These are phyloP conservation scores for Ctenopoma kingsleyae DNA, from an alignment of 2,797 vertebrate species.

Conservation along the genomic window DNA sequence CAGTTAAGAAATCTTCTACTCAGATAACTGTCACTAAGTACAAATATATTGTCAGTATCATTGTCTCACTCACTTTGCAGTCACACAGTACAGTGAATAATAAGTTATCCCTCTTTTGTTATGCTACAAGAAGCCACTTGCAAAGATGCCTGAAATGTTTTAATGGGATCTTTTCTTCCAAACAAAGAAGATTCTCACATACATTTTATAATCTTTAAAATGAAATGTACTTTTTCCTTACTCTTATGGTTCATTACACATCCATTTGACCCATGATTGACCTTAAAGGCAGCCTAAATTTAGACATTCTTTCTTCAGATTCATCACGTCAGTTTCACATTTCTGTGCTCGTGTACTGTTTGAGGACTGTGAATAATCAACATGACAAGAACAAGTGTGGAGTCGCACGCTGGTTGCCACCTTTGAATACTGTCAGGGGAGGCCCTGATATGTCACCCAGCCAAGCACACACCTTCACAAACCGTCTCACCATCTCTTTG, in stretches of 20 bases:
- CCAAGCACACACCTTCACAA: constrained; percentile 27
- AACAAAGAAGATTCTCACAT: not conserved
- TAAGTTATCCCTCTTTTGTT: not conserved
- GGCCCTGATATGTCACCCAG: constrained; percentile 52
- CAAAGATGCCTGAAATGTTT: not conserved
- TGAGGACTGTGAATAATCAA: constrained; percentile 54
- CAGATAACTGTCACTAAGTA: constrained; percentile 14
- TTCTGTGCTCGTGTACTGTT: not conserved
- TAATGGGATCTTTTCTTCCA: not conserved
- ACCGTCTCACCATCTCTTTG: constrained; percentile 36
- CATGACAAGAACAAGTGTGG: constrained; percentile 51
- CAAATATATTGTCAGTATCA: not conserved
- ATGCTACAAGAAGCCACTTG: not conserved
- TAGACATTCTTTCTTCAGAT: constrained; percentile 22
- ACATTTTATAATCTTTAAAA: no score
- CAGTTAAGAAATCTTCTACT: constrained; percentile 3
- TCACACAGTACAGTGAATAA: not conserved
- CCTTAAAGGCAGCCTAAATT: constrained; percentile 14
- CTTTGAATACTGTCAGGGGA: constrained; percentile 55
- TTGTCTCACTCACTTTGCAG: not conserved
- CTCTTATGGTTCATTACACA: not conserved
- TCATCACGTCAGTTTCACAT: constrained; percentile 23
- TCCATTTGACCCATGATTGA: constrained; percentile 4
- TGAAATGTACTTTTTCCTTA: not conserved
- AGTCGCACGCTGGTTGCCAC: constrained; percentile 57